phyloP scores from a whole-genome alignment of 2,113 vertebrate genomes.

The Corythoichthys intestinalis region DNA sequence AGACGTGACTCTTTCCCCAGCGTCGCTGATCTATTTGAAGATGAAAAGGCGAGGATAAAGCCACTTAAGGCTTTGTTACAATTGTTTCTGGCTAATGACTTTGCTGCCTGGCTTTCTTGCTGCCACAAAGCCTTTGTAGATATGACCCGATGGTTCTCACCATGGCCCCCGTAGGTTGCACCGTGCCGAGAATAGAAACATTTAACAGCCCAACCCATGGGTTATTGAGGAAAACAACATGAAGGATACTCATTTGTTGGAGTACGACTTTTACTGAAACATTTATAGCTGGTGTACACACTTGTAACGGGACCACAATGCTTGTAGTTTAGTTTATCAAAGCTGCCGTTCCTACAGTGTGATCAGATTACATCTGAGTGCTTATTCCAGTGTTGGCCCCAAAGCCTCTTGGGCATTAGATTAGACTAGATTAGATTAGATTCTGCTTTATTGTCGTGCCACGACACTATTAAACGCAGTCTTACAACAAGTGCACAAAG shows the following conservation, averaged over 20 bases:
- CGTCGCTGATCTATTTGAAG: conserved; percentile 16
- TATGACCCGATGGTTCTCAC: conserved; percentile 48
- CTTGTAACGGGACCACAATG: not conserved
- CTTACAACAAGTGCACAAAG: not conserved
- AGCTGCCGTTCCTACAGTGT: conserved; percentile 9
- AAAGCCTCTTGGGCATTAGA: conserved; percentile 15
- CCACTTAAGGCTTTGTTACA: conserved; percentile 19
- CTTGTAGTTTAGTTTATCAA: conserved; percentile 28
- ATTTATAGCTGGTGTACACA: not conserved
- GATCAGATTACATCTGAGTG: conserved; percentile 18
- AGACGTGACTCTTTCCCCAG: conserved; percentile 19
- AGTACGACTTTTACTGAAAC: not conserved
- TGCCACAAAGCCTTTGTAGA: conserved; percentile 43
- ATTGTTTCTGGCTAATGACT: conserved; percentile 28
- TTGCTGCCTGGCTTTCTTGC: conserved; percentile 36
- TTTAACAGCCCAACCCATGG: conserved; percentile 17
- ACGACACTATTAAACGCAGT: conserved; percentile 4
- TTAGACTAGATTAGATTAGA: conserved; percentile 3
- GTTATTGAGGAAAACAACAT: not conserved
- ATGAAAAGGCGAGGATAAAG: conserved; percentile 23
- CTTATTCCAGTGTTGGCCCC: conserved; percentile 10
- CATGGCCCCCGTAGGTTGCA: conserved; percentile 28
- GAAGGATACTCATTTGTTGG: not conserved
- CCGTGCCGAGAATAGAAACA: conserved; percentile 24
- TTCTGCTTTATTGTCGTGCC: conserved; percentile 3